Base-by-base conservation (phyloP, 2,113 vertebrate species). In the Tupaia chinensis region DNA sequence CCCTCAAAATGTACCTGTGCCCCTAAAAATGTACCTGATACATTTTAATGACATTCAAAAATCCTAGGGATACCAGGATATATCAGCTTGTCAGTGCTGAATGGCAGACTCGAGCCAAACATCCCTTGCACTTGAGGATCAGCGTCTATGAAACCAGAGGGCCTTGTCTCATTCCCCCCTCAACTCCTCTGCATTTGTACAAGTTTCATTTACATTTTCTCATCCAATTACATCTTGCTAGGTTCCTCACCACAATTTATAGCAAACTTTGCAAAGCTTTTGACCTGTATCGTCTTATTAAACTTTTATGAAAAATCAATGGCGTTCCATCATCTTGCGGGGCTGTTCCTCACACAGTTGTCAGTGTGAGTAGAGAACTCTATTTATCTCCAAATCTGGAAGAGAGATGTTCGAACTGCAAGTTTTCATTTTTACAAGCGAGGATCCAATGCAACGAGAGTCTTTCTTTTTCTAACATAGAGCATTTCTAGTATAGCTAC, bases 301-400 rank as follows among this genome's bases (percentile, higher is more conserved):
- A 98, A 98, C 84, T 98, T 98, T 98, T 98, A 98, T 98, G 97
- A 98, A 98, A 99, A 99, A 98, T 98, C 98, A 98, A 98, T 98
- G 93, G 91, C 61, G 68, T 97, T 98, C 97, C 98, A 98, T 97
- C 97, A 73, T 93, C 74, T 97, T 94, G 70, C 54, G 63, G 89
- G 97, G 93, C 96, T 98, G 97, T 96, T 97, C 96, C 97, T 98
- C 97, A 98, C 92, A 66, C 72, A 92, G 10, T 0, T 87, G 97
- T 98, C 98, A 98, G 93, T 34, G 97, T 74, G 97, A 97, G 97
- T 17, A 44, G 84, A 95, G 87, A 95, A 89, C 78, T 76, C 94
- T 97, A 77, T 98, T 97, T 93, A 94, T 95, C 78, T 89, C 84
- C 78, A 92, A 96, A 94, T 96, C 82, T 66, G 84, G 34, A 94